Percentiles rank a stretch among this genome's conserved stretches.
phyloP scores from a whole-genome alignment of 2,888 invertebrate species.

The Lepidocyrtoides sp. region DNA sequence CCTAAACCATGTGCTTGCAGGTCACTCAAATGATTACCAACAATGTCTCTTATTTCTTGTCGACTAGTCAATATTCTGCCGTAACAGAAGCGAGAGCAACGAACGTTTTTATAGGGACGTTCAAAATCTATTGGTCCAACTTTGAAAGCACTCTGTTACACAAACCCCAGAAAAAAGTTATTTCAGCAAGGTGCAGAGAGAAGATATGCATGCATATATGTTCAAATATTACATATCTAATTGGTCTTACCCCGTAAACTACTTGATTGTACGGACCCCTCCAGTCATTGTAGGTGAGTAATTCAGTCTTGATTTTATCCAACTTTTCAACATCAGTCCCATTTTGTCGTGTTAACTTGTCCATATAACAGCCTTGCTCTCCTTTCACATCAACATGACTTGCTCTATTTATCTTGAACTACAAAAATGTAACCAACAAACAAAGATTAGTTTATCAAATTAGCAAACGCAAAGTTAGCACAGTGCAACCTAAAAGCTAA shows the following conservation, averaged over 20 bases:
- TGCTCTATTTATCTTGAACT: constrained; percentile 11
- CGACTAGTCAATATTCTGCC: constrained; percentile 22
- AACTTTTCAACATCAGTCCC: constrained; percentile 35
- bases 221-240: neutral
- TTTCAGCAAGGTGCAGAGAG: no score
- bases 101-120: constrained; percentile 70
- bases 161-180: neutral
- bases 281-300: neutral
- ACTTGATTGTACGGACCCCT: constrained; percentile 30
- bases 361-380: constrained; percentile 63
- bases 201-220: neutral
- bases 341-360: constrained; percentile 9
- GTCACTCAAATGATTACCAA: neutral
- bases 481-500: neutral
- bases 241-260: constrained; percentile 55
- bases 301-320: constrained; percentile 13
- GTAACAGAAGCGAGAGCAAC: constrained; percentile 80
- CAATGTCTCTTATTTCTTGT: constrained; percentile 37
- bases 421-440: neutral
- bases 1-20: constrained; percentile 27
- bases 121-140: constrained; percentile 64
- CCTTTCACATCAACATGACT: constrained; percentile 52
- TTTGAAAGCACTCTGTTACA: constrained; percentile 3
- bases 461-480: neutral
- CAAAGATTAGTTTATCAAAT: neutral